phyloP scores from a whole-genome alignment of 2,113 vertebrate genomes.

The Psammodynastes pulverulentus region DNA sequence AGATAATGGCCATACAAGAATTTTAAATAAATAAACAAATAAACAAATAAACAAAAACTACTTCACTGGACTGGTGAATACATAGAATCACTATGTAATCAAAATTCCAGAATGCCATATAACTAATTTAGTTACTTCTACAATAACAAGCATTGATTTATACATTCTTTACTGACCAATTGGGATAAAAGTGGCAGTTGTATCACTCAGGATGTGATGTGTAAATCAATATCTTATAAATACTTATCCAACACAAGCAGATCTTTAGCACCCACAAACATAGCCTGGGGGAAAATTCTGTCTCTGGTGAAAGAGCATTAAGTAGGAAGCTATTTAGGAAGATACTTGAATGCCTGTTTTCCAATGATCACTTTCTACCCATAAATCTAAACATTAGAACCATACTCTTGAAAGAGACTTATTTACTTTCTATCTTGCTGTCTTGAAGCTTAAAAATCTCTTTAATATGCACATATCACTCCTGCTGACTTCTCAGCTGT shows the following conservation, averaged over 20 bases:
- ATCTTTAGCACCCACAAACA: background rate
- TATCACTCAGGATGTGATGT: background rate
- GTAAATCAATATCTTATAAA: conserved; percentile 19
- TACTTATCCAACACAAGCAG: background rate
- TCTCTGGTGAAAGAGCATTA: background rate
- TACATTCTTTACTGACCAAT: conserved; percentile 3
- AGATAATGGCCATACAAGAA: background rate
- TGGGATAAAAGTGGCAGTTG: conserved; percentile 7
- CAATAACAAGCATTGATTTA: background rate
- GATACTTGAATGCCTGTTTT: conserved; percentile 24
- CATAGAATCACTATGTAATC: conserved; percentile 17
- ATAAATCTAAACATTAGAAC: conserved; percentile 31
- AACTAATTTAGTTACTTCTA: background rate
- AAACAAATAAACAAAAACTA: background rate
- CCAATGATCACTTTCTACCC: conserved; percentile 11
- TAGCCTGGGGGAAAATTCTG: background rate
- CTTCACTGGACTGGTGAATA: conserved; percentile 9
- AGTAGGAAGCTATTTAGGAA: background rate
- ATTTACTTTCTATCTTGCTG: conserved; percentile 26
- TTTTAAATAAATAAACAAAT: background rate
- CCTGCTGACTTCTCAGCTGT: background rate
- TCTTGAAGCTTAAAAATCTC: conserved; percentile 14
- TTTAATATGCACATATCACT: background rate
- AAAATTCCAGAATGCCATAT: conserved; percentile 6
- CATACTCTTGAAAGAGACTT: conserved; percentile 12